Percentiles rank a stretch among this genome's conserved stretches.
Evolutionary conservation across 2,888 invertebrate genomes (phyloP).

Genomic region (Melanostoma mellinum): DNA sequence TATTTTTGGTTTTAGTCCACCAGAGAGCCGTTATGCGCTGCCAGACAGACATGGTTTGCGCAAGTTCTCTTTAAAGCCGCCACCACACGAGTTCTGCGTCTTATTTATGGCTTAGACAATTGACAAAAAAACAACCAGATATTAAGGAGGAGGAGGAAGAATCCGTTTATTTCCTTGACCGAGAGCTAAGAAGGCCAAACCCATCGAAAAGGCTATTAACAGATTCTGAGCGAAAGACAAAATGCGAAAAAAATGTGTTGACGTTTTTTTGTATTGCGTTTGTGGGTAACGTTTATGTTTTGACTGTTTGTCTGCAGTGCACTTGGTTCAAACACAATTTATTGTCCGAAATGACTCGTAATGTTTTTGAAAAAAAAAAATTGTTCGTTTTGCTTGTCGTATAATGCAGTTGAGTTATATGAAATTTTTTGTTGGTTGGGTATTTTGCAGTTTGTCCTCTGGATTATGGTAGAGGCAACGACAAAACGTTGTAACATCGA

Average conservation of each 20-base stretch:
- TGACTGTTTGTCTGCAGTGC: slow-evolving; percentile 58
- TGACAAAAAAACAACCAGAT: slow-evolving; percentile 37
- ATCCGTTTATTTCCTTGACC: slow-evolving; percentile 38
- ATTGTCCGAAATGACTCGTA: slow-evolving; percentile 64
- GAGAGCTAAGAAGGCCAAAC: neutral
- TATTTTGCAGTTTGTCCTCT: slow-evolving; percentile 29
- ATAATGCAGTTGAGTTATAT: slow-evolving; percentile 38
- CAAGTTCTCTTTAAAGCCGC: slow-evolving; percentile 41
- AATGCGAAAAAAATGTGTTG: slow-evolving; percentile 20
- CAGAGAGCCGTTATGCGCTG: slow-evolving; percentile 53
- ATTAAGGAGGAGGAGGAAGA: slow-evolving; percentile 1
- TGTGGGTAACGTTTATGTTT: slow-evolving; percentile 52
- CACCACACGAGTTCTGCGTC: slow-evolving; percentile 57
- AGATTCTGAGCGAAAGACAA: slow-evolving; percentile 44
- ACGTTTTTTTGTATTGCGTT: slow-evolving; percentile 15
- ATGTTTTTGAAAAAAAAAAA: slow-evolving; percentile 28
- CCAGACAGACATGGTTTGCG: slow-evolving; percentile 22
- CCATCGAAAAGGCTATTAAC: slow-evolving; percentile 8
- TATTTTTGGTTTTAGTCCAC: slow-evolving; percentile 22
- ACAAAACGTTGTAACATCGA: slow-evolving; percentile 55
- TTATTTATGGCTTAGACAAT: slow-evolving; percentile 71
- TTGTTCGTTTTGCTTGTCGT: slow-evolving; percentile 19
- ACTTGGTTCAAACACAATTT: slow-evolving; percentile 68
- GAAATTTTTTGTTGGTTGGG: slow-evolving; percentile 15
- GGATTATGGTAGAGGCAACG: slow-evolving; percentile 53